phyloP scores from a whole-genome alignment of 2,888 invertebrate species.

The Ceratothoa steindachneri region DNA sequence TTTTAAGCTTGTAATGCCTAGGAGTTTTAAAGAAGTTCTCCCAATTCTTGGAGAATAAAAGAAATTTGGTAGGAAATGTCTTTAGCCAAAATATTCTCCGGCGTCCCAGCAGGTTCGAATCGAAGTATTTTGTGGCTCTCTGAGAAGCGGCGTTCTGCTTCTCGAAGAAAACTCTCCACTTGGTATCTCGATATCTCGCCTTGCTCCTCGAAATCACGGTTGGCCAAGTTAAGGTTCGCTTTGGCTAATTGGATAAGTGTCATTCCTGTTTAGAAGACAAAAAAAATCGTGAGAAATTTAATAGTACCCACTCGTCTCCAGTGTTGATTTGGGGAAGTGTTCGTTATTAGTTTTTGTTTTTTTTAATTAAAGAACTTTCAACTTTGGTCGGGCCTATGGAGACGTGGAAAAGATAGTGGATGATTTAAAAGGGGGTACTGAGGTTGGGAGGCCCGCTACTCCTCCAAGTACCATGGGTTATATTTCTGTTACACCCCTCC shows the following conservation, averaged over 20 bases:
- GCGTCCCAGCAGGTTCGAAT: background rate
- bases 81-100: background rate
- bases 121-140: background rate
- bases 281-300: too few species aligned
- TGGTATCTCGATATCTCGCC: background rate
- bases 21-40: background rate
- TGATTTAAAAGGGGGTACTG: too few species aligned
- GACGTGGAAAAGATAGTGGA: too few species aligned
- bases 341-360: too few species aligned
- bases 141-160: background rate
- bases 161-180: background rate
- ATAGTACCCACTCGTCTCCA: too few species aligned
- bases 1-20: too few species aligned
- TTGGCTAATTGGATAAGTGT: background rate
- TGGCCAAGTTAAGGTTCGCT: background rate
- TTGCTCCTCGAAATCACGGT: background rate
- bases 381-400: too few species aligned
- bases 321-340: too few species aligned
- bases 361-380: too few species aligned
- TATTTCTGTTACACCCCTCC: too few species aligned
- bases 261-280: background rate
- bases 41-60: background rate
- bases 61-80: background rate
- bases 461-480: too few species aligned
- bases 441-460: too few species aligned